Conservation (phyloP, 2,888 invertebrate genomes). For the Heliconius ismenius region DNA sequence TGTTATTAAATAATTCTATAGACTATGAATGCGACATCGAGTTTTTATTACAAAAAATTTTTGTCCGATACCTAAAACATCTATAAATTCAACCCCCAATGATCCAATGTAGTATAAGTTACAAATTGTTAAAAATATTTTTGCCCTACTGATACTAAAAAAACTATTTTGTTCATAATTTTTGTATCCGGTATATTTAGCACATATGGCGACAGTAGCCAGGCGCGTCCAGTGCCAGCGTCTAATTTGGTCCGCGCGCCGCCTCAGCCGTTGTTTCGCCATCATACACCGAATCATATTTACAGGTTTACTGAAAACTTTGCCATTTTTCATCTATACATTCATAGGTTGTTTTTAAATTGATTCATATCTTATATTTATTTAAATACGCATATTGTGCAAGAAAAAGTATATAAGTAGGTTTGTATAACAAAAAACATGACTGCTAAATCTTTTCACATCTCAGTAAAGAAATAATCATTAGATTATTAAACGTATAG, state of each 20-base stretch:
- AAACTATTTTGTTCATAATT: background rate
- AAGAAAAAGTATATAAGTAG: background rate
- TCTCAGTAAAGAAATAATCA: no score
- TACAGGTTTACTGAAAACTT: conserved; percentile 44
- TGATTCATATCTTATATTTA: background rate
- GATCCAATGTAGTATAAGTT: no score
- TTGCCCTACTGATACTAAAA: no score
- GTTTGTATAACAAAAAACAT: background rate
- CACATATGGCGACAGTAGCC: conserved; percentile 47
- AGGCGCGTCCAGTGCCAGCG: conserved; percentile 62
- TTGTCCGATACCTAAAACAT: no score
- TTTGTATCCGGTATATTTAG: background rate
- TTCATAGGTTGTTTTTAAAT: background rate
- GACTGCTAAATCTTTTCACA: no score
- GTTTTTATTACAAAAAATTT: no score
- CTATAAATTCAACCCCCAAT: no score
- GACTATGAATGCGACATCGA: no score
- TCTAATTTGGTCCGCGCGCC: conserved; percentile 64
- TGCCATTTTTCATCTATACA: conserved; percentile 5
- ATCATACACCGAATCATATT: conserved; percentile 50
- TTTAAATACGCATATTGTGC: no score
- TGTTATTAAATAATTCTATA: no score
- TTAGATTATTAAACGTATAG: no score
- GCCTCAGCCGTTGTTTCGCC: conserved; percentile 57
- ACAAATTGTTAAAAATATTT: no score